Evolutionary conservation across 2,113 vertebrate species (phyloP), one percentile per base, ranked within the genome.

Genomic region (Phylloscopus whistleri): DNA sequence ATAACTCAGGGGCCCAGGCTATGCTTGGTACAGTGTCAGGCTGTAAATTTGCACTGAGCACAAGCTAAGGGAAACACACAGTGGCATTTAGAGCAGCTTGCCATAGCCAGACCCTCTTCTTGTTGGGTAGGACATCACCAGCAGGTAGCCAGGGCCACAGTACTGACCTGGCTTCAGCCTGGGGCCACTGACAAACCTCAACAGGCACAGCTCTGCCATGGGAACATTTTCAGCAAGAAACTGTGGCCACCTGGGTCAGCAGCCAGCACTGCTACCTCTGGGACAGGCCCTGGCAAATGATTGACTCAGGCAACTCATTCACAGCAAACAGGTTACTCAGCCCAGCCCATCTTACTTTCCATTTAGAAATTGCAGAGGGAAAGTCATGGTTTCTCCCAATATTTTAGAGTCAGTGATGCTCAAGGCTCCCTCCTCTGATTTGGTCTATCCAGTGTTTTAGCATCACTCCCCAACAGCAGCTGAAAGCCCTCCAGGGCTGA

Each of bases 31-130:
- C 64, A 35, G 28, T 22, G 15, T 43, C 70, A 88, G 48, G 6
- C 22, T 15, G 30, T 64, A 41, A 48, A 52, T 15, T 33, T 0
- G 0, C 10, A 6, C 33, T 41, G 4, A 1, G n/a, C 2, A 4
- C 3, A 3, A 83, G 35, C 39, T 52, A 73, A 72, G 35, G 41
- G 53, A 76, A 90, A 28, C 3, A 13, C 13, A 23, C 35, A 60
- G 35, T 1, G 1, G 49, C 21, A 22, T 39, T 48, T 43, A 24
- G 31, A 4, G 3, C 12, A 48, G 16, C 13, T 43, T 79, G 39
- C n/a, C 48, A n/a, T 11, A 64, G 41, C 30, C 60, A 56, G 24
- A 60, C 14, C 19, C 37, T 55, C 43, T 74, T 84, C 52, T n/a
- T 59, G 9, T 28, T 51, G 24, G 13, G 21, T 35, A 67, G 74